Evolutionary conservation across 2,113 vertebrate species (phyloP), one percentile per base, ranked within the genome.

Genomic region (Aviceda subcristata): DNA sequence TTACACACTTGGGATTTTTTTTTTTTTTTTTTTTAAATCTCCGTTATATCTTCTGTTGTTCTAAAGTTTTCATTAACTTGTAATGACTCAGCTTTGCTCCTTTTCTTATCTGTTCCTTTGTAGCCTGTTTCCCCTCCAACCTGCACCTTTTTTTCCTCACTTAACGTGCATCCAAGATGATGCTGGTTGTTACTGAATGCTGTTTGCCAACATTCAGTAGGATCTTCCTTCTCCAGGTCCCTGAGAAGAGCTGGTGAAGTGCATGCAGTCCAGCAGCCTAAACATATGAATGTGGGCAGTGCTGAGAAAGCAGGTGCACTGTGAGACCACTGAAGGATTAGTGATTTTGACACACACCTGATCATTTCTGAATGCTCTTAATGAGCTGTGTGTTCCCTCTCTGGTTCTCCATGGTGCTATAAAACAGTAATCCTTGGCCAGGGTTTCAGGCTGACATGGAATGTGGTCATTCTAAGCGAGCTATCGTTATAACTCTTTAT

Each of bases 281-380:
- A 77, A 12, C n/a, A 5, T 0, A 1, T 24, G 48, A 18, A 22
- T 0, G 2, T 21, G 21, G 20, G 30, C 19, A 15, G 55, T 36
- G 39, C 69, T 64, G 79, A 26, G 55, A 46, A 41, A 63, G 83
- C 20, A 68, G 55, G 32, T 72, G 73, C 30, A 27, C 27, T 10
- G 45, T 68, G 59, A 90, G 32, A 17, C 34, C 34, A 2, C 78
- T 5, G 73, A n/a, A 41, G 66, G 43, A 73, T 81, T 67, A 62
- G 45, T 17, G 67, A 5, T 15, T 48, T 38, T 38, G 39, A 66
- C 51, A 57, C 46, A 43, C 1, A 12, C n/a, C 59, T 32, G 64
- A 19, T 81, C 4, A 3, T 64, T 87, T 53, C 78, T 57, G 63
- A 56, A 56, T 50, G 62, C 51, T 87, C 46, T 46, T 34, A 57